Evolutionary conservation across 2,113 vertebrate species (phyloP), one percentile per base, ranked within the genome.

Genomic region (Nannobrachium achirus): DNA sequence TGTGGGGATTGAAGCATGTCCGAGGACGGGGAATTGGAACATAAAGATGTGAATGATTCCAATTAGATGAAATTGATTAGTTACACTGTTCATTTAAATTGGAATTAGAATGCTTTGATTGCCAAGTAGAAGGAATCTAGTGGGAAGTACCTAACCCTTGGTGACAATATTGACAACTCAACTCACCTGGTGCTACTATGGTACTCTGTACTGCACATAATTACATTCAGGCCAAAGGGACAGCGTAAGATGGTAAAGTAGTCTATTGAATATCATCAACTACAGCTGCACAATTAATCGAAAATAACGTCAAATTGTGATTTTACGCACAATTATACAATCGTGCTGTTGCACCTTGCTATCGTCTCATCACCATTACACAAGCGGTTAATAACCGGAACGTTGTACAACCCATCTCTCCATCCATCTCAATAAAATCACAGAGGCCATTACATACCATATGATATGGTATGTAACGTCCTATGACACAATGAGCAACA

Each of bases 21-120:
- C 61, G 18, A 19, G 10, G 76, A 85, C 86, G 78, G 57, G 73
- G 81, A 83, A 33, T 70, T 70, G 78, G 56, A 76, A 68, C 76
- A 73, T 72, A 73, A 80, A 81, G 73, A 56, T 74, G 77, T 41
- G 49, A 84, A 86, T 69, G 74, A 77, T 77, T 86, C 67, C 77
- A 81, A 79, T 86, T 84, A 84, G 69, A 78, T 14, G 59, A 63
- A 76, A 80, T 73, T 75, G 77, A 88, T 86, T 73, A 82, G 85
- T 86, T 86, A 75, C 69, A 69, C 76, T 63, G 74, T 76, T 78
- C 73, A 65, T 69, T 75, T 67, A 39, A 66, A 89, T 86, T 80
- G 86, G 57, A 5, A 66, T 40, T 56, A 82, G 76, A 69, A 71
- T 57, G 55, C 56, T 58, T 56, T 39, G 39, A 15, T 39, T 56